Evolutionary conservation across 2,888 invertebrate species (phyloP), one percentile per base, ranked within the genome.

Genomic region (Adela reaumurella): DNA sequence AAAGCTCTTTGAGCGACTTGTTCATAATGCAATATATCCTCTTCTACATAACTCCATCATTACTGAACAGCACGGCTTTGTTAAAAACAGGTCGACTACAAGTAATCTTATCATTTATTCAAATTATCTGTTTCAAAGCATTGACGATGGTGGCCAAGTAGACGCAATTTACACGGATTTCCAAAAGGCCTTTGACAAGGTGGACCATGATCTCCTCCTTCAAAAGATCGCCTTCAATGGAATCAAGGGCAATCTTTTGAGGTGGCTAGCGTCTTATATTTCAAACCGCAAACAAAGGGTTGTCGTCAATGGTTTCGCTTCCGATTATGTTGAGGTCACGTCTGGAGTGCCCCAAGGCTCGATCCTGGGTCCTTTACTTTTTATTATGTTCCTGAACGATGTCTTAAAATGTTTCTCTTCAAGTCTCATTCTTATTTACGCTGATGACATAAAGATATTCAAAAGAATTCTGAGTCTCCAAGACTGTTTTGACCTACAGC

Each of bases 341-440:
- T 55, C 55, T 10, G 53, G 58, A 3, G 56, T 57, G 3, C 52
- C 53, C 0, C 58, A 57, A 24, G 56, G 57, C 6, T 56, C 53
- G 5, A 53, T 54, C 16, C 16, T 56, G 11, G 55, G 55, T 8
- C 54, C 54, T 20, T 17, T 54, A 19, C 24, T 55, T 3, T 55
- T 56, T 41, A 49, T 50, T 16, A 19, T 53, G 2, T 55, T 52
- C 41, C 53, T 56, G 11, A 56, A 55, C 43, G 54, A 54, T 28
- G 45, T 56, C n/a, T 17, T 20, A n/a, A 17, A 45, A 10, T 53
- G 54, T 28, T 53, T 51, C 16, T 16, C 11, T 17, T 14, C 49
- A 29, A 51, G 48, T 17, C 24, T 46, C 10, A 29, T 44, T 10
- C 50, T 46, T 16, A 19, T 55, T 11, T 53, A 47, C 50, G 55